A percentile compares a stretch with the other conserved stretches of the same genome.
phyloP scores from a whole-genome alignment of 2,888 invertebrate genomes.

The Epistrophe eligans region DNA sequence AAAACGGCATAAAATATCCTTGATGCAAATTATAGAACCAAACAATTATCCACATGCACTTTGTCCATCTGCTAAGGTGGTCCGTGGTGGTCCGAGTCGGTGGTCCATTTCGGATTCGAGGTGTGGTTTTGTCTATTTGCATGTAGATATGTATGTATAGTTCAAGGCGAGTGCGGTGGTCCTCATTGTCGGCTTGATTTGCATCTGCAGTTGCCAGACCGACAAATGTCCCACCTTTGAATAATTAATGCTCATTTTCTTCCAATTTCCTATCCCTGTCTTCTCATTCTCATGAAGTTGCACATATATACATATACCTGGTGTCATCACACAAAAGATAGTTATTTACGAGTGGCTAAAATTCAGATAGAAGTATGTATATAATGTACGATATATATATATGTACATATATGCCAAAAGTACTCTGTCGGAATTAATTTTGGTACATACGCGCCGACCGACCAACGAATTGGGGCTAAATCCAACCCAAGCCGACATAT shows the following conservation, averaged over 20 bases:
- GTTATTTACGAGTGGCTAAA: background rate
- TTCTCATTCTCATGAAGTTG: background rate
- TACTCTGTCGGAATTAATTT: slow-evolving; percentile 48
- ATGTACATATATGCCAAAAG: slow-evolving; percentile 24
- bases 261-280: slow-evolving; percentile 25
- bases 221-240: slow-evolving; percentile 72
- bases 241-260: slow-evolving; percentile 72
- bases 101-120: slow-evolving; percentile 46
- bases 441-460: background rate
- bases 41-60: slow-evolving; percentile 67
- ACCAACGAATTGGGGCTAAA: background rate
- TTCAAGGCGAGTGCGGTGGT: slow-evolving; percentile 65
- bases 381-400: background rate
- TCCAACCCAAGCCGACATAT: background rate
- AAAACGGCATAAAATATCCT: slow-evolving; percentile 39
- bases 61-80: slow-evolving; percentile 58
- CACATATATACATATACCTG: background rate
- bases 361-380: background rate
- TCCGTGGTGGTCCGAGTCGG: background rate
- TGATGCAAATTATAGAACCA: slow-evolving; percentile 61
- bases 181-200: slow-evolving; percentile 64
- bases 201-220: slow-evolving; percentile 68
- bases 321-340: slow-evolving; percentile 17
- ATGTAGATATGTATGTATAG: slow-evolving; percentile 32
- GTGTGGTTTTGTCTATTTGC: slow-evolving; percentile 73